Base-by-base conservation (phyloP, 64 coral and sea anemone genomes). In the Montipora foliosa region DNA sequence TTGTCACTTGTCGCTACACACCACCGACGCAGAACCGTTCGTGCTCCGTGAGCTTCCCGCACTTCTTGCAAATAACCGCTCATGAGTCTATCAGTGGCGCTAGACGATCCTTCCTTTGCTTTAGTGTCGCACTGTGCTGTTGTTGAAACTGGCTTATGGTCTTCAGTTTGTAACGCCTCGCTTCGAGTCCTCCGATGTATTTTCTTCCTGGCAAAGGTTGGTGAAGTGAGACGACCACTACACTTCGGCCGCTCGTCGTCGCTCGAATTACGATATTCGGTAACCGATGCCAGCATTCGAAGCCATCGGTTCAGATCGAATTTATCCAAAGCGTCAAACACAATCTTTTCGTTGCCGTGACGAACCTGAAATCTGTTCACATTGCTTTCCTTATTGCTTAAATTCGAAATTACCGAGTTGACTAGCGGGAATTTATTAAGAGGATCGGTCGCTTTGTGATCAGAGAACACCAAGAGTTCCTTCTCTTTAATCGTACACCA, bases 401-500 rank as follows among this genome's bases (percentile, higher is more conserved):
- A 87, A 84, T 98, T 89, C 29, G 87, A 74, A 17, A 98, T 47
- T 24, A 79, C 45, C 0, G 91, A 78, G n/a, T 60, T 81, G 3
- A 89, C 61, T 3, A 98, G 58, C 19, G 85, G 89, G 5, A 98
- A 89, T 64, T 79, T 67, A 16, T 75, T 88, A 8, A 98, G 46
- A 5, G 96, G 89, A 58, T 98, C 96, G 29, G 79, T 57, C 16
- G 91, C 89, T 58, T 69, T 82, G 25, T 74, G 87, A 47, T 98
- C 93, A 1, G 93, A 72, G 78, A 92, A 98, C 4, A 98, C 70
- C 46, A 98, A 17, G 17, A 98, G 79, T 91, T 78, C 87, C 0
- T 93, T 94, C 1, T 91, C 79, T 71, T 98, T 98, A 10, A 98
- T 91, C 0, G 93, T 92, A 61, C 96, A 98, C 96, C 96, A 98